Evolutionary conservation across 2,797 vertebrate species (phyloP), one percentile per base, ranked within the genome.

Genomic region (Loriculus beryllinus): DNA sequence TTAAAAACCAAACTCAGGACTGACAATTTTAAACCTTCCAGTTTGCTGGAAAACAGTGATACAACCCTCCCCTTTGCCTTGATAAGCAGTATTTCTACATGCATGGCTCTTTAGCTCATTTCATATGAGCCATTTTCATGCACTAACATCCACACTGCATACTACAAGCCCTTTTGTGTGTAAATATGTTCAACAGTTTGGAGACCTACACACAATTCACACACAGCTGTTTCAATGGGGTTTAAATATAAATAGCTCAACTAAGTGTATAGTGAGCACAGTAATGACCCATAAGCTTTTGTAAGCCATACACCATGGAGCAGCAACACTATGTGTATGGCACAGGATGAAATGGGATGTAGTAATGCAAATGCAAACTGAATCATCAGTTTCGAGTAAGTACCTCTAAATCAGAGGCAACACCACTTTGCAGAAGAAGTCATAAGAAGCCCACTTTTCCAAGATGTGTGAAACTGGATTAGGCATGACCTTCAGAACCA

Each of bases 401-500:
- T 4, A 37, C 33, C 76, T 62, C 57, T 47, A 54, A 49, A 45
- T 45, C 80, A 57, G 85, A 86, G 47, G 62, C 57, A 56, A 13
- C 54, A 29, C 35, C 43, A 33, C 54, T 16, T 19, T 2, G 3
- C 45, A 33, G 64, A 49, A 29, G 25, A 42, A 47, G 86, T 26
- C 1, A 0, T n/a, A 51, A 84, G 67, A 29, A 82, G 64, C 67
- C n/a, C 14, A 1, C 39, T 63, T 40, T 81, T 70, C 39, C 1
- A 7, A 60, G 92, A 81, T 0, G 11, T 47, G 60, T 65, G 71
- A 94, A 95, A 96, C 88, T n/a, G 75, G 90, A 92, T 96, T 89
- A 95, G 84, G 57, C 2, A 19, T n/a, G 82, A 95, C 92, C 88
- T 94, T 78, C 93, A 82, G 91, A 93, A 51, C 65, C 81, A 45